phyloP scores from a whole-genome alignment of 2,797 vertebrate genomes.

The Hydrophis major region DNA sequence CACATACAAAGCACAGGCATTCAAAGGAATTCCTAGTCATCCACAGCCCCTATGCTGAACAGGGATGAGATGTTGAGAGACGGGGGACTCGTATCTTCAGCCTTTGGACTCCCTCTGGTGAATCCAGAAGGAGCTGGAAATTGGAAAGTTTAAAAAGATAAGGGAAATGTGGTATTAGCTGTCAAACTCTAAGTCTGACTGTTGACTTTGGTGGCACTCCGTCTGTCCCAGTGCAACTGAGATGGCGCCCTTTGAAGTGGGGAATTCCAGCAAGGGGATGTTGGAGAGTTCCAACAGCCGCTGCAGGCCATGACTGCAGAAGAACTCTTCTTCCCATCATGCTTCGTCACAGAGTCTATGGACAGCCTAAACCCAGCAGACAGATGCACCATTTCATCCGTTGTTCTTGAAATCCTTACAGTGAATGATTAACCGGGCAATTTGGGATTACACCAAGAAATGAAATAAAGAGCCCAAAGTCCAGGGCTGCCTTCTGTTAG shows the following conservation, averaged over 20 bases:
- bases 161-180: neutral
- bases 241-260: neutral
- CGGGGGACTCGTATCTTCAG: neutral
- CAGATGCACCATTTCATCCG: constrained; percentile 56
- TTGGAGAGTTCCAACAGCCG: neutral
- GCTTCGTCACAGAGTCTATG: neutral
- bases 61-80: neutral
- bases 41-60: neutral
- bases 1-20: neutral
- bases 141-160: neutral
- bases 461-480: constrained; percentile 18
- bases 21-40: neutral
- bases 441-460: constrained; percentile 32
- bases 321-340: neutral
- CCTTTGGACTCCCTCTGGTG: neutral
- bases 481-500: constrained; percentile 3
- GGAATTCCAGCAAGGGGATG: neutral
- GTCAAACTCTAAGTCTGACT: neutral
- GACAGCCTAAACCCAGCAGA: neutral
- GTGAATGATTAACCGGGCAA: constrained; percentile 48
- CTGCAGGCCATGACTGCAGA: neutral
- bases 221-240: neutral
- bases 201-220: neutral
- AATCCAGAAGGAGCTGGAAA: neutral
- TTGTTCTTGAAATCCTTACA: constrained; percentile 17